Evolutionary conservation across 1,140 invertebrate genomes (phyloP).

Genomic region (Drosophila cardini): DNA sequence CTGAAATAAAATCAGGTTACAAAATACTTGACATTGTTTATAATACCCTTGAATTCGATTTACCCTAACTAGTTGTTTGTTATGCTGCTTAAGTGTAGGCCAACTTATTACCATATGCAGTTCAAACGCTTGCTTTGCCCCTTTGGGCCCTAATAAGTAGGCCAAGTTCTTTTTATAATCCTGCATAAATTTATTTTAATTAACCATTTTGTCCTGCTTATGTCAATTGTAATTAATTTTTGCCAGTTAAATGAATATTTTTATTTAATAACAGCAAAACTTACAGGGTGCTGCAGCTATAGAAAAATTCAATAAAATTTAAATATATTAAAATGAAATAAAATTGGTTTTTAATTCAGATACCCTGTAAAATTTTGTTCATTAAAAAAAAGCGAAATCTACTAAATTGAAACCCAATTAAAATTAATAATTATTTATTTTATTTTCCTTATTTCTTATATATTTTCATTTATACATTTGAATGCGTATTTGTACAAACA

Average conservation of each 20-base stretch:
- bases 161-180: neutral
- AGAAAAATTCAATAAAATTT: no score
- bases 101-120: slow-evolving; percentile 29
- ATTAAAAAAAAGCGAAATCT: neutral
- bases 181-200: slow-evolving; percentile 20
- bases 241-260: slow-evolving; percentile 26
- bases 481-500: slow-evolving; percentile 41
- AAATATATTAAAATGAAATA: no score
- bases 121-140: slow-evolving; percentile 9
- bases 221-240: slow-evolving; percentile 18
- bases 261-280: slow-evolving; percentile 6
- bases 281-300: slow-evolving; percentile 23
- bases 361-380: neutral
- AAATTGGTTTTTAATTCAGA: neutral
- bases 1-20: neutral
- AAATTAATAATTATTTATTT: slow-evolving; percentile 24
- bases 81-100: neutral
- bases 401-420: slow-evolving; percentile 9
- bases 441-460: slow-evolving; percentile 22
- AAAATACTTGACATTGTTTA: neutral
- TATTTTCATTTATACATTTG: slow-evolving; percentile 37
- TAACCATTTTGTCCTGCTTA: slow-evolving; percentile 20
- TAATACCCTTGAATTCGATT: neutral
- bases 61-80: neutral
- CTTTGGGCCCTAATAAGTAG: slow-evolving; percentile 22